Evolutionary conservation across 2,888 invertebrate species (phyloP).

Genomic region (Microplitis deprimator): DNA sequence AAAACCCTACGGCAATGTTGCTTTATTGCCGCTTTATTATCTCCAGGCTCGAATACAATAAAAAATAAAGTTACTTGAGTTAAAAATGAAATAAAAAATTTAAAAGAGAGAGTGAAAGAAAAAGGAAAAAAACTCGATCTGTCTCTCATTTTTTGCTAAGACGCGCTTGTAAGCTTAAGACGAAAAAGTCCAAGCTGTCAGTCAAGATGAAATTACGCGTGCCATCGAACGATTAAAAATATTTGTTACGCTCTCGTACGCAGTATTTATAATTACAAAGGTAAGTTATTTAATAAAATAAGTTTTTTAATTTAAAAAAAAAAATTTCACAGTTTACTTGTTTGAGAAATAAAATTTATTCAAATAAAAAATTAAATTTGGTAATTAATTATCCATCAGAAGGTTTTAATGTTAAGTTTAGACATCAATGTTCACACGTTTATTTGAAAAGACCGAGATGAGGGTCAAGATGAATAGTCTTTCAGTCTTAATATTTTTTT

Average conservation of each 20-base stretch:
- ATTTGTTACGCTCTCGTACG: constrained; percentile 26
- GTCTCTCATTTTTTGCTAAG: background rate
- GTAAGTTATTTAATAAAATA: constrained; percentile 18
- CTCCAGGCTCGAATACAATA: constrained; percentile 38
- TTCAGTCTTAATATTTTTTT: constrained; percentile 18
- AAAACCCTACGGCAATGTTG: constrained; percentile 49
- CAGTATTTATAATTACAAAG: constrained; percentile 21
- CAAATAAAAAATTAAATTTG: background rate
- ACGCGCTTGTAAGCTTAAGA: background rate
- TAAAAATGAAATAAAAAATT: background rate
- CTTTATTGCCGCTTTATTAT: constrained; percentile 55
- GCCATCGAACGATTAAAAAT: constrained; percentile 25
- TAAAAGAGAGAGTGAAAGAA: no score
- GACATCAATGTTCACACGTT: constrained; percentile 25
- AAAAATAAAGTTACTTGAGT: background rate
- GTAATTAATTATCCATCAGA: constrained; percentile 2
- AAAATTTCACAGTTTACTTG: no score
- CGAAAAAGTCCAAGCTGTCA: constrained; percentile 26
- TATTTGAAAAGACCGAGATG: constrained; percentile 19
- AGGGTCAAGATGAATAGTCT: constrained; percentile 31
- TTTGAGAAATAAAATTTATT: background rate
- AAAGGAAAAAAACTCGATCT: background rate
- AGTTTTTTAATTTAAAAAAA: background rate
- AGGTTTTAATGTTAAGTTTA: constrained; percentile 3
- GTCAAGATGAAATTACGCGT: constrained; percentile 35